Base-by-base conservation (phyloP, 2,888 invertebrate genomes). In the Protonemura montana region DNA sequence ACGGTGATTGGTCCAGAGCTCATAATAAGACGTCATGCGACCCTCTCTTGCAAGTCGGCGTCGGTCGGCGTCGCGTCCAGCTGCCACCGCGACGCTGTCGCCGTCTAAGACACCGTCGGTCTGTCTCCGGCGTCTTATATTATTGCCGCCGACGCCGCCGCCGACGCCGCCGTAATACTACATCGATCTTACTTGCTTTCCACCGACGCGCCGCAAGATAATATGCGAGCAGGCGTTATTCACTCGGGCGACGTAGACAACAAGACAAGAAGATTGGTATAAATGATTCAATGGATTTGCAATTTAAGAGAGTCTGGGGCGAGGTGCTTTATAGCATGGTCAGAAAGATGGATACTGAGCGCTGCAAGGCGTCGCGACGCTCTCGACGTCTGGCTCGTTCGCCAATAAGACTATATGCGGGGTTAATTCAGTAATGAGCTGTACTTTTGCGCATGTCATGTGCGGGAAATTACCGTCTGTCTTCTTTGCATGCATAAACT, bases 201-300 rank as follows among this genome's bases (percentile, higher is more conserved):
- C 59, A 21, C 59, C 59, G 59, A 21, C 59, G 21, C 59, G 59
- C 59, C 59, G 59, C 59, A 59, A 59, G 59, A 59, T 59, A 59
- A 7, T 59, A 59, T 21, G 59, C 59, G 59, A 59, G 59, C 59
- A 7, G 59, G 21, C 59, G 59, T 59, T 59, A 59, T 59, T 59
- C 59, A 59, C 59, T 59, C 21, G 13, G 59, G 59, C 21, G 59
- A 59, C 59, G 59, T 59, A 59, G 16, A 59, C 59, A 59, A 59
- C 59, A 59, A 59, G 59, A 59, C 59, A 59, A 59, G 59, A 59
- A 59, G 59, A 59, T 59, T 59, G 59, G 59, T 10, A 59, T 59
- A 59, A 59, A 59, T 59, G 59, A 59, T 59, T 59, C 59, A 59
- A 59, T 59, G 59, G 59, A 59, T 59, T 59, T 59, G 59, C 59